Conservation (phyloP, 2,888 invertebrate genomes). For the Criorhina ranunculi region DNA sequence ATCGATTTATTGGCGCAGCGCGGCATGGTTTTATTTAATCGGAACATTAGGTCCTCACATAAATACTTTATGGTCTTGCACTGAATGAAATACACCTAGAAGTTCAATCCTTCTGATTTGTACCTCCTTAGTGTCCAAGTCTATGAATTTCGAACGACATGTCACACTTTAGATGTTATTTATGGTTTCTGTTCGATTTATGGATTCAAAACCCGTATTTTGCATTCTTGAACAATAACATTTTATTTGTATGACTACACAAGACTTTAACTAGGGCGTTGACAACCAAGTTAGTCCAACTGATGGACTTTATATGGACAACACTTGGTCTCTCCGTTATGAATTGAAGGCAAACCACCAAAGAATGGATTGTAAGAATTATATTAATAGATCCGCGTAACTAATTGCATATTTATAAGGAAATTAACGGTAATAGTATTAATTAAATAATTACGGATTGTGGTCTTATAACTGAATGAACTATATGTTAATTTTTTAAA, state of each 20-base stretch:
- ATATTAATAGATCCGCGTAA: conserved; percentile 61
- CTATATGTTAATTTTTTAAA: conserved; percentile 26
- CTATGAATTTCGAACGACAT: conserved; percentile 9
- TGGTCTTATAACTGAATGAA: conserved; percentile 12
- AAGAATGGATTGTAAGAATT: conserved; percentile 8
- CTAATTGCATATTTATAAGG: conserved; percentile 44
- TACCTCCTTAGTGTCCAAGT: conserved; percentile 2
- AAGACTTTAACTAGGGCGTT: conserved; percentile 41
- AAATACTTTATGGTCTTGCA: neutral
- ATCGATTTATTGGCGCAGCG: conserved; percentile 55
- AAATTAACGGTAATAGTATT: conserved; percentile 22
- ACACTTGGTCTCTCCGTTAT: neutral
- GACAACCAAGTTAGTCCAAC: conserved; percentile 15
- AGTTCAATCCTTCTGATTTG: neutral
- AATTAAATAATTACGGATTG: conserved; percentile 60
- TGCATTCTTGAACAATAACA: conserved; percentile 37
- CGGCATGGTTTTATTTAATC: conserved; percentile 45
- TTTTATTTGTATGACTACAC: neutral
- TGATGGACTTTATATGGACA: conserved; percentile 2
- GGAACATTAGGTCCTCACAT: conserved; percentile 22
- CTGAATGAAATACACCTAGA: conserved; percentile 11
- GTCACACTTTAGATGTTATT: conserved; percentile 22
- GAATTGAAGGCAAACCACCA: conserved; percentile 49
- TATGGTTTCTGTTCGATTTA: conserved; percentile 25
- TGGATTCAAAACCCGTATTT: conserved; percentile 15